Percentiles rank a stretch among this genome's conserved stretches.
Evolutionary conservation across 2,113 vertebrate species (phyloP).

Genomic region (Fregata magnificens): DNA sequence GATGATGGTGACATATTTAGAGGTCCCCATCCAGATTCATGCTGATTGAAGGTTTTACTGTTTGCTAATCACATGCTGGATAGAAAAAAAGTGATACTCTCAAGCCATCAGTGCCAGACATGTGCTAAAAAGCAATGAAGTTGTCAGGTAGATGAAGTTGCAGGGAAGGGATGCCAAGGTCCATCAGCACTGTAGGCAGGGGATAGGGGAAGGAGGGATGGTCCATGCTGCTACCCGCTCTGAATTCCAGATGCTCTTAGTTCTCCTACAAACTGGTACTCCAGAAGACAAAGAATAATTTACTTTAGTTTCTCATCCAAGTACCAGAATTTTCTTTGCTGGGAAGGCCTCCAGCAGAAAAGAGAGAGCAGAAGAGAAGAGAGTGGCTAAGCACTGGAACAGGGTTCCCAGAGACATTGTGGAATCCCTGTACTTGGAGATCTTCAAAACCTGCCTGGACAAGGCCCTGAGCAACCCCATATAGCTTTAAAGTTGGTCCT

Average conservation of each 20-base stretch:
- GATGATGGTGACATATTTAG: not conserved
- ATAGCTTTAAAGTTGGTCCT: not conserved
- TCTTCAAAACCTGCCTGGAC: not conserved
- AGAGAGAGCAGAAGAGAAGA: not conserved
- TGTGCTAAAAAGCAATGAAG: not conserved
- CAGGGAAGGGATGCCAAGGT: not conserved
- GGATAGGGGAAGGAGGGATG: not conserved
- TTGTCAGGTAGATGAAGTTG: not conserved
- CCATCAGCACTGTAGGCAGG: not conserved
- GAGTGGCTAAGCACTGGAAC: not conserved
- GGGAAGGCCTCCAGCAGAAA: not conserved
- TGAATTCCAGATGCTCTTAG: not conserved
- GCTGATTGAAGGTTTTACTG: not conserved
- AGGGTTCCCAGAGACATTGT: not conserved
- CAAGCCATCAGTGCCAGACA: constrained; percentile 5
- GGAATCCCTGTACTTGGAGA: not conserved
- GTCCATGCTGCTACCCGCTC: not conserved
- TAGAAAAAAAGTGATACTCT: not conserved
- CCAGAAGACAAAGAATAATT: not conserved
- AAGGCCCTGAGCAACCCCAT: not conserved
- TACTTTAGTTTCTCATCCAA: not conserved
- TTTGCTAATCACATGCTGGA: not conserved
- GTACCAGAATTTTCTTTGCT: not conserved
- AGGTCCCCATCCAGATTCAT: not conserved
- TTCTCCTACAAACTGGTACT: not conserved